Percentiles rank a stretch among this genome's conserved stretches.
Conservation (phyloP, 2,888 invertebrate species). For the Nomada hirtipes region DNA sequence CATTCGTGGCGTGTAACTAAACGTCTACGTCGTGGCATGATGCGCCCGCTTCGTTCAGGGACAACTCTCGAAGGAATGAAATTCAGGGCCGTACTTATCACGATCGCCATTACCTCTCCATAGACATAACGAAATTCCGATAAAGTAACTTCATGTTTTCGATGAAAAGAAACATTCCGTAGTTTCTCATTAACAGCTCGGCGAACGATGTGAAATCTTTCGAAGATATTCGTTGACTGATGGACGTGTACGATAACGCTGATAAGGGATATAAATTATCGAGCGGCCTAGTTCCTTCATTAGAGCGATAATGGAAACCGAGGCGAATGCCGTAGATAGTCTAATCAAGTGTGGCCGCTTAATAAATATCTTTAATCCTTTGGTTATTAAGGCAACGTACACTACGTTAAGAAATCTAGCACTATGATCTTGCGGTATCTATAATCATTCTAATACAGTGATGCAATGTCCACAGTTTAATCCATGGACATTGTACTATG, state of each 20-base stretch:
- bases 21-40: slow-evolving; percentile 58
- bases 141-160: not conserved
- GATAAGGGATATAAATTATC: slow-evolving; percentile 32
- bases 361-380: not conserved
- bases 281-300: slow-evolving; percentile 12
- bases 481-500: too few species aligned
- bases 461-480: too few species aligned
- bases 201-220: slow-evolving; percentile 1
- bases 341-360: not conserved
- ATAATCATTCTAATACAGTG: too few species aligned
- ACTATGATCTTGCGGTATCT: too few species aligned
- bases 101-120: not conserved
- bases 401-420: too few species aligned
- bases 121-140: not conserved
- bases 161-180: not conserved
- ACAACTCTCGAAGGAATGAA: slow-evolving; percentile 28
- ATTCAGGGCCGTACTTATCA: slow-evolving; percentile 34
- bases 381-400: too few species aligned
- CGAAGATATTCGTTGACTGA: slow-evolving; percentile 13
- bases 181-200: not conserved
- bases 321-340: not conserved
- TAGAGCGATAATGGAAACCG: slow-evolving; percentile 13
- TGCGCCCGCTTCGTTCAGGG: slow-evolving; percentile 47
- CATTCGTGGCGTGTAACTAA: slow-evolving; percentile 73
- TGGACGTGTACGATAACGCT: slow-evolving; percentile 13